Conservation (phyloP, 2,113 vertebrate species). For the Poecilia latipinna region DNA sequence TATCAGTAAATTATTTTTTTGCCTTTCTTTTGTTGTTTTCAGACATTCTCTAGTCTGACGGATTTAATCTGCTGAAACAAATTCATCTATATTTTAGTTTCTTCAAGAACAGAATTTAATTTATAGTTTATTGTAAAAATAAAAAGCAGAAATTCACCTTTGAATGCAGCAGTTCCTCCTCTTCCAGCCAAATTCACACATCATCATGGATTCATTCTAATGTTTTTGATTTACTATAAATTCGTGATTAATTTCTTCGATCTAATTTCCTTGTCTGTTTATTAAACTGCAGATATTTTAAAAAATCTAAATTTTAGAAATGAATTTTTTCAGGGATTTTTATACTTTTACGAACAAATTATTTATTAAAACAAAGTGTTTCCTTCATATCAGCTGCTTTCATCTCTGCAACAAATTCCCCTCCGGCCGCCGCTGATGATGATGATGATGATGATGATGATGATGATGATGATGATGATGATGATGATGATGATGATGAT, state of each 20-base stretch:
- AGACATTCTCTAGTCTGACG: slow-evolving; percentile 23
- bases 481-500: too few species aligned
- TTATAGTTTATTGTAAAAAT: neutral
- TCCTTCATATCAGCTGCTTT: too few species aligned
- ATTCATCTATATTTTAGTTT: slow-evolving; percentile 15
- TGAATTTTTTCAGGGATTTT: too few species aligned
- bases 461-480: too few species aligned
- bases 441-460: too few species aligned
- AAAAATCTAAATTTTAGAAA: neutral
- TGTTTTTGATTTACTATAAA: neutral
- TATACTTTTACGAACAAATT: neutral
- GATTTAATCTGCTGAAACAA: slow-evolving; percentile 38
- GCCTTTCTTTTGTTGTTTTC: slow-evolving; percentile 5
- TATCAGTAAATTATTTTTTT: neutral
- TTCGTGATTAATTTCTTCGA: neutral
- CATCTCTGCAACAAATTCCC: slow-evolving; percentile 49
- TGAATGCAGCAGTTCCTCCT: neutral
- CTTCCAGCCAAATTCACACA: neutral
- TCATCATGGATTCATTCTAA: neutral
- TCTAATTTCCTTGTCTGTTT: neutral
- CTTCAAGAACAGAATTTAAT: neutral
- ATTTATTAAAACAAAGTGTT: neutral
- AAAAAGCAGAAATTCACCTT: too few species aligned
- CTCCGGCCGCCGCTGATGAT: slow-evolving; percentile 17
- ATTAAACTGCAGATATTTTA: neutral